Percentiles rank a stretch among this genome's conserved stretches.
Evolutionary conservation across 2,113 vertebrate species (phyloP).

Genomic region (Ranitomeya variabilis): DNA sequence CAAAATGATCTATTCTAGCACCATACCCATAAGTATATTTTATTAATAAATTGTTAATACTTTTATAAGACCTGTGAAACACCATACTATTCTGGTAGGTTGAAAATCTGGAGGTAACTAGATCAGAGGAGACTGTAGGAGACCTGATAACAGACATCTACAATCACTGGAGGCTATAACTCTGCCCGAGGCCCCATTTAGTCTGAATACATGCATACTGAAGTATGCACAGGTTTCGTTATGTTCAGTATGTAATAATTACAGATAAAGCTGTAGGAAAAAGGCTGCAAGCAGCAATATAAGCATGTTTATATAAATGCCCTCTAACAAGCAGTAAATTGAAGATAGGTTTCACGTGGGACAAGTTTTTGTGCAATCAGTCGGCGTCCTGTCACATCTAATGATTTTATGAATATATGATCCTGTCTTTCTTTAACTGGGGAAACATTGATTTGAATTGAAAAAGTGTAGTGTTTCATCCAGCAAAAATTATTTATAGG

Average conservation of each 20-base stretch:
- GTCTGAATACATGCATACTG: not conserved
- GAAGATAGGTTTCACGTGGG: not conserved
- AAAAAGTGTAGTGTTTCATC: too few species aligned
- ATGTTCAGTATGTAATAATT: not conserved
- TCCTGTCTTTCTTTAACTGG: too few species aligned
- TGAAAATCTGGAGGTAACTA: not conserved
- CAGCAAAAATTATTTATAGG: too few species aligned
- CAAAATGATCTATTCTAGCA: not conserved
- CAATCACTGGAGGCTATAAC: not conserved
- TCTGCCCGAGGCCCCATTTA: not conserved
- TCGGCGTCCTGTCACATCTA: too few species aligned
- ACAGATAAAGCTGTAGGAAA: conserved; percentile 5
- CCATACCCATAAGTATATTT: not conserved
- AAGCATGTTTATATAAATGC: not conserved
- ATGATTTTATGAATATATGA: too few species aligned
- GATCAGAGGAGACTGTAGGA: not conserved
- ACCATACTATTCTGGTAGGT: not conserved
- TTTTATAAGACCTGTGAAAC: not conserved
- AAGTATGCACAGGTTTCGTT: not conserved
- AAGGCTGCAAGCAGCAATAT: not conserved
- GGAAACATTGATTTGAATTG: too few species aligned
- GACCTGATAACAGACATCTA: not conserved
- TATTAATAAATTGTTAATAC: not conserved
- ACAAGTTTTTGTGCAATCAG: too few species aligned
- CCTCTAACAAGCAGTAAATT: not conserved